Evolutionary conservation across 2,888 invertebrate genomes (phyloP), one percentile per base, ranked within the genome.

Genomic region (Antitype chi): DNA sequence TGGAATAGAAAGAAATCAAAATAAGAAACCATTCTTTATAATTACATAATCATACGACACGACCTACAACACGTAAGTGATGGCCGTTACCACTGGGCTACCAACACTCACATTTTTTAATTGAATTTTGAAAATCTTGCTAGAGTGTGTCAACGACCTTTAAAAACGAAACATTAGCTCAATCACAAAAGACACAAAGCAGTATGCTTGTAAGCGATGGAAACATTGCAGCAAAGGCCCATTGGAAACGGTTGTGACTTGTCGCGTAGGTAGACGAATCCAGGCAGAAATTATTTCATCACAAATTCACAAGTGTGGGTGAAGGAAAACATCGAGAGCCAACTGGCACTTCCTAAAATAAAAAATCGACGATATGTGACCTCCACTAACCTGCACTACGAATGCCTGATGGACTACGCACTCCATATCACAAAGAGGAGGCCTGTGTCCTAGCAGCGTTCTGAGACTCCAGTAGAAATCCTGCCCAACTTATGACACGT

Each of bases 1-100:
- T 98, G 95, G 62, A 97, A 63, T 15, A 72, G 32, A 3, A 17
- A 47, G 0, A 17, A 6, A 38, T 17, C 4, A 4, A 53, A 53
- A 63, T 63, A 2, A 60, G 23, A 60, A 59, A 28, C 15, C 17
- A 57, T 15, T 17, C 15, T 28, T 28, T 17, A 28, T 28, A 60
- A 60, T 32, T 7, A 13, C 32, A 32, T 32, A 47, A 47, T 11
- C 43, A 47, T 38, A 38, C 38, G 38, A 38, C 5, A 38, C 38
- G 38, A 38, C 38, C 3, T 38, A 6, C 38, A 38, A 38, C 38
- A 5, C 5, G 38, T 38, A 38, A 38, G 38, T 38, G 38, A 5
- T 38, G 38, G 38, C 38, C 38, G 38, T 38, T 38, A 38, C 32
- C 32, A 32, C 38, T 5, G 38, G 5, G 38, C 38, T 38, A 38